These are phyloP conservation scores for Volucella bombylans DNA, from an alignment of 2,888 invertebrate genomes.

Conservation along the genomic window DNA sequence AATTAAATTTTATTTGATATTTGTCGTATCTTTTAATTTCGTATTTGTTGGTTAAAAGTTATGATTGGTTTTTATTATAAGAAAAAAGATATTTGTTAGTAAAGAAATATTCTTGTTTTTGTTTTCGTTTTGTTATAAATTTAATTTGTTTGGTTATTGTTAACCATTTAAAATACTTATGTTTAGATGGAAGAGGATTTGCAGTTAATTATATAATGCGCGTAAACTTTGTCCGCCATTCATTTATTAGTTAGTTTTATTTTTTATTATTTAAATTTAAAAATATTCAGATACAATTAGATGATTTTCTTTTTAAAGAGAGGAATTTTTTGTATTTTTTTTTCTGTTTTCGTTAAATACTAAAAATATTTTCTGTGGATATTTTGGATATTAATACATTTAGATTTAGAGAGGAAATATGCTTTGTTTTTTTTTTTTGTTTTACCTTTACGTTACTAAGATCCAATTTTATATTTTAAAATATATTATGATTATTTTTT, in stretches of 20 bases:
- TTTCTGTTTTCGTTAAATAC: slow-evolving; percentile 48
- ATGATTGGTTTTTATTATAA: slow-evolving; percentile 59
- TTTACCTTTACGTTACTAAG: slow-evolving; percentile 42
- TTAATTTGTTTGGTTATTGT: slow-evolving; percentile 10
- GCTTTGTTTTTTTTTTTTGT: slow-evolving; percentile 26
- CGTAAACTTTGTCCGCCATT: slow-evolving; percentile 55
- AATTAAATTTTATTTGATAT: slow-evolving; percentile 54
- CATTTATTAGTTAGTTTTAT: slow-evolving; percentile 22
- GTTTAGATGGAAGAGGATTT: slow-evolving; percentile 68
- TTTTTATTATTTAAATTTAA: slow-evolving; percentile 51
- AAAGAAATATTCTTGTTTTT: slow-evolving; percentile 64
- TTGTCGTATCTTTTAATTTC: slow-evolving; percentile 22
- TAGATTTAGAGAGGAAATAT: slow-evolving; percentile 73
- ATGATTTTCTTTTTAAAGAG: slow-evolving; percentile 45
- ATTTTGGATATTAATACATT: slow-evolving; percentile 72
- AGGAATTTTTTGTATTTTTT: slow-evolving; percentile 19
- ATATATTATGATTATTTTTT: slow-evolving; percentile 22
- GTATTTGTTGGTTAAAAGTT: slow-evolving; percentile 49
- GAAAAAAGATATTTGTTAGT: slow-evolving; percentile 66
- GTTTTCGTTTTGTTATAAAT: background rate
- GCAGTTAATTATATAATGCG: slow-evolving; percentile 48
- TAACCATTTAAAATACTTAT: slow-evolving; percentile 65
- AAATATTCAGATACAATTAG: slow-evolving; percentile 68
- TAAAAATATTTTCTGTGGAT: slow-evolving; percentile 71
- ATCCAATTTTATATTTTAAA: slow-evolving; percentile 66